These are phyloP conservation scores for Sminthurides bifidus DNA, from an alignment of 1,140 invertebrate species.

Conservation along the genomic window DNA sequence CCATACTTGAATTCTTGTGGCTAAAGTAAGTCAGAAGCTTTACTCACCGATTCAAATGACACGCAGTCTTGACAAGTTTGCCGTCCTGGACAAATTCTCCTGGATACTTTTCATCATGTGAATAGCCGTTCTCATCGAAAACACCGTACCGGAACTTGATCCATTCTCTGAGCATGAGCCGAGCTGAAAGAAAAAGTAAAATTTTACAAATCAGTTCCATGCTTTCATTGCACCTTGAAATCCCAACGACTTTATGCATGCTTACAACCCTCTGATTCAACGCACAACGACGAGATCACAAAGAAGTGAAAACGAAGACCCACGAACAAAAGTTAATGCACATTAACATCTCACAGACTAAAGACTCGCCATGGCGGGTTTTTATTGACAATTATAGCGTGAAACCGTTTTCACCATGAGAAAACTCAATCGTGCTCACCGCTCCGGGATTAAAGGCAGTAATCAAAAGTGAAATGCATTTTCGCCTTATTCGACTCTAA, in stretches of 20 bases:
- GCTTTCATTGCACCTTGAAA: background rate
- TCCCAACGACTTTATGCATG: background rate
- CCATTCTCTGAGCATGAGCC: constrained; percentile 49
- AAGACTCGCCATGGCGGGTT: background rate
- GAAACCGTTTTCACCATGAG: too few species aligned
- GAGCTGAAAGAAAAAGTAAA: constrained; percentile 35
- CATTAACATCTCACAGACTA: background rate
- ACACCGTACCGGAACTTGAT: constrained; percentile 57
- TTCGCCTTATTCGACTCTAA: constrained; percentile 1
- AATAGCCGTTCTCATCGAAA: constrained; percentile 52
- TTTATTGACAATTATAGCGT: background rate
- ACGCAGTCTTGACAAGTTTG: constrained; percentile 25
- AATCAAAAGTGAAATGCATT: background rate
- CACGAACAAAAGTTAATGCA: background rate
- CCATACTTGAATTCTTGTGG: too few species aligned
- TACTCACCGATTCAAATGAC: constrained; percentile 29
- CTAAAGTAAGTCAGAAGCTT: background rate
- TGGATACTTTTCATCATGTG: constrained; percentile 47
- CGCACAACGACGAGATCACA: too few species aligned
- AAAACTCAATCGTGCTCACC: background rate
- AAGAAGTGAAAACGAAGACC: background rate
- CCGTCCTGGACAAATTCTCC: constrained; percentile 30
- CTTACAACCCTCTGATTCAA: background rate
- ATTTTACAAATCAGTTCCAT: constrained; percentile 8
- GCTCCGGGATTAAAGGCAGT: background rate